Evolutionary conservation across 2,888 invertebrate genomes (phyloP).

Genomic region (Dryobota labecula): DNA sequence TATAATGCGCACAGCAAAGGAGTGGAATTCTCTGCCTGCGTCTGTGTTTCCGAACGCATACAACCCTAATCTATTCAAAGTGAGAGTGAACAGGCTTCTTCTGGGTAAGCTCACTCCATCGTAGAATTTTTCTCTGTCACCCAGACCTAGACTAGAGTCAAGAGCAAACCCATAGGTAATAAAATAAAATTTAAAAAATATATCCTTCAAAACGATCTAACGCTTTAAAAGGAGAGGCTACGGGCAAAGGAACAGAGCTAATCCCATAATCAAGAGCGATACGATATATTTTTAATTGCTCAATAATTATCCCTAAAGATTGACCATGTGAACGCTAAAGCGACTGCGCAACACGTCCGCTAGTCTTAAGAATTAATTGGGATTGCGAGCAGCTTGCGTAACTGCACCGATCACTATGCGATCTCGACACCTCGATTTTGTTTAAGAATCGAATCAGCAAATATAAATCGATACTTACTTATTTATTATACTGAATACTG

Average conservation of each 20-base stretch:
- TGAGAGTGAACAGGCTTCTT: no score
- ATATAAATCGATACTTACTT: conserved; percentile 26
- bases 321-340: conserved; percentile 45
- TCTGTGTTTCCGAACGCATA: no score
- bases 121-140: no score
- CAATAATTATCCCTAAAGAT: conserved; percentile 17
- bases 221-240: neutral
- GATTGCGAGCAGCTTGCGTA: conserved; percentile 52
- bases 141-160: no score
- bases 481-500: no score
- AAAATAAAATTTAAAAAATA: no score
- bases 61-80: no score
- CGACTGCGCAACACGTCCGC: conserved; percentile 45
- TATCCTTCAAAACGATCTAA: no score
- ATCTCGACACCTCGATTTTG: conserved; percentile 51
- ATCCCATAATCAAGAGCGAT: neutral
- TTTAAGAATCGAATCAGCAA: conserved; percentile 40
- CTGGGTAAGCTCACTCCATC: no score
- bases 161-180: no score
- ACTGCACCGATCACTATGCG: conserved; percentile 45
- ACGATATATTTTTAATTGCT: conserved; percentile 27
- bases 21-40: no score
- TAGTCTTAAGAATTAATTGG: conserved; percentile 59
- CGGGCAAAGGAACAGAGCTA: neutral
- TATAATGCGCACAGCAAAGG: no score